Evolutionary conservation across 2,113 vertebrate genomes (phyloP), one percentile per base, ranked within the genome.

Genomic region (Centropristis striata): DNA sequence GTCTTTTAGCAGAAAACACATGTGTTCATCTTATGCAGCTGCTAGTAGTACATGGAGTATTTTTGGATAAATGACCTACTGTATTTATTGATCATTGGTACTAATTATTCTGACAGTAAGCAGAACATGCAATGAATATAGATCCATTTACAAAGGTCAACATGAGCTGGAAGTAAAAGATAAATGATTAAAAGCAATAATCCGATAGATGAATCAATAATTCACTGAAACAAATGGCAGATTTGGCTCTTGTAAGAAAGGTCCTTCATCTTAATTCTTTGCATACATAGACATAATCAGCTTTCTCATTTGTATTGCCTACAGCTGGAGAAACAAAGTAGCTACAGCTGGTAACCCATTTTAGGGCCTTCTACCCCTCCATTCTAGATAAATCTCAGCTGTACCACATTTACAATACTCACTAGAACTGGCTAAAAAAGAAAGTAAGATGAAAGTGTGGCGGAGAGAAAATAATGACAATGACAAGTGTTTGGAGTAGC

Each of bases 141-240:
- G 21, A 44, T 44, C 32, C 14, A 18, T 68, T 53, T 32, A 16
- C 11, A 53, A 73, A 78, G 63, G 65, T 81, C 70, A 78, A 15
- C 46, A 64, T 37, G 6, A 32, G 25, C 23, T 32, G 27, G 5
- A 58, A 4, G n/a, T 20, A 27, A 54, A 71, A 20, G 14, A 68
- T 57, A 3, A 64, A 57, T 63, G 18, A 32, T 44, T 68, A 23
- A 71, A 66, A 47, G 13, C 27, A 36, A 50, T 60, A 54, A 65
- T 42, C 36, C 8, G 50, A 49, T 23, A n/a, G 16, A 10, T 44
- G 9, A 42, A 85, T 41, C 0, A 1, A 77, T 20, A 16, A 46
- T 60, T 71, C 41, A 50, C 49, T 46, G 18, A 63, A 68, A 44
- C 5, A 61, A 77, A 68, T 59, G 18, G 25, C 61, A 73, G 36